Conservation (phyloP, 2,888 invertebrate genomes). For the Polia nebulosa region DNA sequence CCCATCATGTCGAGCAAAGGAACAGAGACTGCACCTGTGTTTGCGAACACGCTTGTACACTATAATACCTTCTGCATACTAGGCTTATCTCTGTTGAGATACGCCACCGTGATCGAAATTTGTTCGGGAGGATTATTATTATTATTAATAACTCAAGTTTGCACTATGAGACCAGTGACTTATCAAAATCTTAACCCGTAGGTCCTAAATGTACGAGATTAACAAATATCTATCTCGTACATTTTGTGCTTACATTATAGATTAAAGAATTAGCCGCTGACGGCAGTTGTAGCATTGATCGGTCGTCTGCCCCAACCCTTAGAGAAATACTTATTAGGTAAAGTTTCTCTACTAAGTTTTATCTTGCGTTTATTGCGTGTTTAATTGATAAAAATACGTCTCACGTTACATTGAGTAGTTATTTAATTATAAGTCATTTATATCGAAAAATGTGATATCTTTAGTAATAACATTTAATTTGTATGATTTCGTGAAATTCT, state of each 20-base stretch:
- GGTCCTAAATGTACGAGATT: conserved; percentile 28
- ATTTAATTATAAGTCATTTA: conserved; percentile 46
- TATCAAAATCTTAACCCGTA: conserved; percentile 14
- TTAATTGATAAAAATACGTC: conserved; percentile 35
- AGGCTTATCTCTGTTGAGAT: too few relatives aligned
- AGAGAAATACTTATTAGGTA: neutral
- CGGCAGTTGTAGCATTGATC: neutral
- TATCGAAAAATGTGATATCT: conserved; percentile 60
- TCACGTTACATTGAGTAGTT: conserved; percentile 50
- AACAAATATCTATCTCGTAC: conserved; percentile 21
- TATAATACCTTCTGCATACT: too few relatives aligned
- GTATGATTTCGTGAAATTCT: conserved; percentile 57
- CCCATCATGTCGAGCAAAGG: too few relatives aligned
- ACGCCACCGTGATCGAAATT: too few relatives aligned
- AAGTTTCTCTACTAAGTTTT: conserved; percentile 32
- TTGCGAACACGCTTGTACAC: too few relatives aligned
- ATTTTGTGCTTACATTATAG: conserved; percentile 9
- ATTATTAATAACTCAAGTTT: too few relatives aligned
- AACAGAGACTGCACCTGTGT: too few relatives aligned
- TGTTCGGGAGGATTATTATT: too few relatives aligned
- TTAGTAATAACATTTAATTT: conserved; percentile 64
- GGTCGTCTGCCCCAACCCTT: conserved; percentile 6
- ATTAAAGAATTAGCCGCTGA: neutral
- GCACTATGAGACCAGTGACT: neutral
- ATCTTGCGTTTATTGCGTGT: conserved; percentile 26